Base-by-base conservation (phyloP, 2,888 invertebrate genomes). In the Xylota segnis region DNA sequence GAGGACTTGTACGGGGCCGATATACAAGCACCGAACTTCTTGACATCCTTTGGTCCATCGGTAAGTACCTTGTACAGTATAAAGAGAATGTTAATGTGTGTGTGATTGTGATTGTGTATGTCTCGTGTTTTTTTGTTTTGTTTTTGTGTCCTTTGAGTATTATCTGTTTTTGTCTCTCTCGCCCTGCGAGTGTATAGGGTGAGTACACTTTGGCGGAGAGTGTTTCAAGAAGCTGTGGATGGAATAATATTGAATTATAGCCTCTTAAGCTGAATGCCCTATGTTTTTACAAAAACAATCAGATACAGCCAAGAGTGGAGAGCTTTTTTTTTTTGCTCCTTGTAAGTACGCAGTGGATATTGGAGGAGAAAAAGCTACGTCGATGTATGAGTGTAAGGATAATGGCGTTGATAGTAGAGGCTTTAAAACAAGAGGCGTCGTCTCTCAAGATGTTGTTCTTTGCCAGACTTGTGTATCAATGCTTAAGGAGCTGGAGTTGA, bases 21-120 rank as follows among this genome's bases (percentile, higher is more conserved):
- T 92, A 95, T 96, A 90, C 94, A 95, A 88, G 95, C 97, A 9
- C 97, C 97, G 3, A 96, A 96, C 76, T 97, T 96, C 92, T 93
- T 97, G 71, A 96, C 96, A 87, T 95, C 97, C 0, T 98, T 98
- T 90, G 98, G 98, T 6, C 98, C 98, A 12, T 97, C 97, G 88
- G 96, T 92, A 87, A 91, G 90, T 89, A 79, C 45, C 50, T 75
- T 75, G 75, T 78, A 56, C 58, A 37, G 32, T 61, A 47, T 63
- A 18, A 16, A 5, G 6, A 34, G 34, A n/a, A n/a, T 34, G 54
- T 54, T 2, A 7, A 27, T 54, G 52, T 37, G 40, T 74, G 0
- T 65, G 37, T 37, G 37, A 12, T 4, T 58, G 14, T 23, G 6
- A 7, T 5, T 32, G 5, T 56, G 32, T 29, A 2, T 37, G 23